Base-by-base conservation (phyloP, 2,888 invertebrate genomes). In the Trypoxylon attenuatum region DNA sequence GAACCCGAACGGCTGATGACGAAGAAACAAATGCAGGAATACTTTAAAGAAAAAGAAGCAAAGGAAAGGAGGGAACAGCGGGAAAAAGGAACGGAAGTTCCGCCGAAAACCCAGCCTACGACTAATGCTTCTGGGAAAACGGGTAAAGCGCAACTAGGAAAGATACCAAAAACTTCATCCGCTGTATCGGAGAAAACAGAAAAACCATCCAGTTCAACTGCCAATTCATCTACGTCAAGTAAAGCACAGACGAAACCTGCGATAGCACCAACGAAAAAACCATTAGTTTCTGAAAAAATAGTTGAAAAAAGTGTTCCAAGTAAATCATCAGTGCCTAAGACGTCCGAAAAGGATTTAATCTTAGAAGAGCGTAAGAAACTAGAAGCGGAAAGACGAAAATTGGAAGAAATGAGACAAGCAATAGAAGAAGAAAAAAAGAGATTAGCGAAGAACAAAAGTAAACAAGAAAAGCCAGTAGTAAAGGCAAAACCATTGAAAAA, bases 21-120 rank as follows among this genome's bases (percentile, higher is more conserved):
- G 0, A 94, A 94, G 74, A 94, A 92, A 73, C 95, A 96, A 81
- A 94, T 91, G 80, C 89, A 89, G 42, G 94, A 95, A 81, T 90
- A 91, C 78, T 91, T 94, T 77, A 92, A 92, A 76, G 93, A 94
- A 73, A 90, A 91, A 83, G 93, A 92, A 42, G 89, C 88, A 77
- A 89, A 91, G 33, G 91, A 92, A 52, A 89, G 89, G 51, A 87
- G 88, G 46, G 82, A 78, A 51, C 71, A 89, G 82, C 62, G 67
- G 18, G 68, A 33, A 18, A 45, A 66, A 65, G 61, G 53, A 3
- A 10, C 15, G 0, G 61, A 1, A 46, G 13, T 25, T 1, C n/a
- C 13, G 2, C 25, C 13, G 18, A 50, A 25, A 15, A 46, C 13
- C 19, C 22, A 38, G 15, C 29, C 50, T 25, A 18, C 10, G 23